These are phyloP conservation scores for Eublepharis macularius DNA, from an alignment of 2,113 vertebrate species.

Conservation along the genomic window DNA sequence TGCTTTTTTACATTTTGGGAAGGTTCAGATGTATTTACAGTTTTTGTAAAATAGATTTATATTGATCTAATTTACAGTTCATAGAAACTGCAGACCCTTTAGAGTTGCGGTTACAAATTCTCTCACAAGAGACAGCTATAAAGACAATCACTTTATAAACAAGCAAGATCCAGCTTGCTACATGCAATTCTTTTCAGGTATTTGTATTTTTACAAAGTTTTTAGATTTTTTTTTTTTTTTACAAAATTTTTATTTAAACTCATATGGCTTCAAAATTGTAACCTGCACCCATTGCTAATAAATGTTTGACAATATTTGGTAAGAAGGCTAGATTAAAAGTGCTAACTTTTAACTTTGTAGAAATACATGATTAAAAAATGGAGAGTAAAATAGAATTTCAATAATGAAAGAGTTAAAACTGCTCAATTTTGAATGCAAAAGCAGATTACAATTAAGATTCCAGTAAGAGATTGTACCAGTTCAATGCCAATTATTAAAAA, in stretches of 20 bases:
- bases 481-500: slow-evolving; percentile 45
- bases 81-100: slow-evolving; percentile 76
- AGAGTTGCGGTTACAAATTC: slow-evolving; percentile 79
- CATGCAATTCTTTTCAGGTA: slow-evolving; percentile 63
- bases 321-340: slow-evolving; percentile 74
- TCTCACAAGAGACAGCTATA: slow-evolving; percentile 79
- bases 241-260: slow-evolving; percentile 71
- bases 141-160: slow-evolving; percentile 73
- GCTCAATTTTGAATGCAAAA: slow-evolving; percentile 59
- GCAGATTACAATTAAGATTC: slow-evolving; percentile 74
- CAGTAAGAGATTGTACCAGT: slow-evolving; percentile 53
- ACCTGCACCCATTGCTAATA: slow-evolving; percentile 72
- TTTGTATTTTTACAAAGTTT: slow-evolving; percentile 67
- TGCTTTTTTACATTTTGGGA: slow-evolving; percentile 90
- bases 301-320: slow-evolving; percentile 64
- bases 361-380: slow-evolving; percentile 67
- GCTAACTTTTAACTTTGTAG: slow-evolving; percentile 70
- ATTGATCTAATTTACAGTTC: slow-evolving; percentile 82
- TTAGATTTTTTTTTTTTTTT: slow-evolving; percentile 66
- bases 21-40: slow-evolving; percentile 90
- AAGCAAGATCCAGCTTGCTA: slow-evolving; percentile 98
- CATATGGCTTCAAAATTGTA: slow-evolving; percentile 82
- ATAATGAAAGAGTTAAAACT: slow-evolving; percentile 60
- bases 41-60: slow-evolving; percentile 80
- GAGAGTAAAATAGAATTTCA: slow-evolving; percentile 49